Evolutionary conservation across 2,888 invertebrate species (phyloP).

Genomic region (Thymelicus acteon): DNA sequence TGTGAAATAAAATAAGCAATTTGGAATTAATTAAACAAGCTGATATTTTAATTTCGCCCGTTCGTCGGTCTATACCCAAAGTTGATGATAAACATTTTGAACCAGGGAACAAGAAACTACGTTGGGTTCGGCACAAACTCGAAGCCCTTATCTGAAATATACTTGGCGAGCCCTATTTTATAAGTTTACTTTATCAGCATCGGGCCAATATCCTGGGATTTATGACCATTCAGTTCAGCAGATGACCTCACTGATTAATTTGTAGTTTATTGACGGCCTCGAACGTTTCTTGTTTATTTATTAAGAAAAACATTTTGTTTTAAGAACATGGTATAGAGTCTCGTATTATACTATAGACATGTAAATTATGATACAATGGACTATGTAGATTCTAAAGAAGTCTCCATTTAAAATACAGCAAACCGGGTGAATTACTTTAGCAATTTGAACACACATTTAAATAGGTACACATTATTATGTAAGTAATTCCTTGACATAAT

Average conservation of each 20-base stretch:
- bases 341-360: too few species aligned
- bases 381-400: too few species aligned
- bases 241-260: constrained; percentile 33
- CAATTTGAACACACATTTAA: too few species aligned
- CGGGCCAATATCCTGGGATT: constrained; percentile 31
- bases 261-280: constrained; percentile 12
- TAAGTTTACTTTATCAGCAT: constrained; percentile 43
- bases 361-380: too few species aligned
- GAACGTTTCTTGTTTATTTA: background rate
- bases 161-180: constrained; percentile 42
- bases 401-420: too few species aligned
- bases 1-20: too few species aligned
- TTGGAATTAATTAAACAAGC: too few species aligned
- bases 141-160: constrained; percentile 42
- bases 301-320: background rate
- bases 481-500: too few species aligned
- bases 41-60: too few species aligned
- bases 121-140: constrained; percentile 35
- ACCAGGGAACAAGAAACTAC: constrained; percentile 39
- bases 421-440: too few species aligned
- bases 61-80: constrained; percentile 4
- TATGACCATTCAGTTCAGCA: constrained; percentile 24
- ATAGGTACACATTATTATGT: too few species aligned
- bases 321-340: too few species aligned
- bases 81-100: constrained; percentile 45